Conservation (phyloP, 2,113 vertebrate genomes). For the Mionectes macconnelli region DNA sequence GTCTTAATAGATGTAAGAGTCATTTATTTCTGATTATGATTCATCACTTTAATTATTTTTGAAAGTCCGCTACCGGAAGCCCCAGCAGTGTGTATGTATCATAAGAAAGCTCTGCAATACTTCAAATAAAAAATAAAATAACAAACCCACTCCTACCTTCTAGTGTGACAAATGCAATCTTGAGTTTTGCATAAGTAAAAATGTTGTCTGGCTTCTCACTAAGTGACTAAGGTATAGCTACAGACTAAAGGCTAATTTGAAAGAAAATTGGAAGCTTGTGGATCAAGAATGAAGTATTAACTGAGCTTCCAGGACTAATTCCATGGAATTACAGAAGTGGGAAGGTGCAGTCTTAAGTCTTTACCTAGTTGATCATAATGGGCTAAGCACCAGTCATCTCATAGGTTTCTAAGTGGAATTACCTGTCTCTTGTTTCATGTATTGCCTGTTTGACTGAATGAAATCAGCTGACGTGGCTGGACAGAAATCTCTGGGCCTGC, state of each 20-base stretch:
- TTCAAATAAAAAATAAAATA: conserved; percentile 8
- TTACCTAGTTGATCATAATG: background rate
- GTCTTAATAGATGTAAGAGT: conserved; percentile 39
- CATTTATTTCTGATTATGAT: conserved; percentile 58
- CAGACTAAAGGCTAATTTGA: background rate
- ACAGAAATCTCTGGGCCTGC: background rate
- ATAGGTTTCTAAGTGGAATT: background rate
- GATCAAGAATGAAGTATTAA: background rate
- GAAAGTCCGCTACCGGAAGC: background rate
- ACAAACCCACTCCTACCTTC: background rate
- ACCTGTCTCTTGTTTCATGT: background rate
- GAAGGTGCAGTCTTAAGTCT: background rate
- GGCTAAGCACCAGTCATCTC: background rate
- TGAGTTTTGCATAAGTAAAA: background rate
- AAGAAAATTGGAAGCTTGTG: background rate
- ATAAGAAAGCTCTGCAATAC: background rate
- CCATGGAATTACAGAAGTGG: background rate
- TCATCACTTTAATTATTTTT: conserved; percentile 51
- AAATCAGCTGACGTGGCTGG: background rate
- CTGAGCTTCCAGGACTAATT: background rate
- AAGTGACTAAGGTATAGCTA: background rate
- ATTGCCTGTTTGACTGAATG: background rate
- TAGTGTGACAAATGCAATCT: background rate
- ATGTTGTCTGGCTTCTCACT: background rate
- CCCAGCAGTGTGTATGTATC: background rate